phyloP scores from a whole-genome alignment of 2,888 invertebrate species.

The Brachyopa scutellaris region DNA sequence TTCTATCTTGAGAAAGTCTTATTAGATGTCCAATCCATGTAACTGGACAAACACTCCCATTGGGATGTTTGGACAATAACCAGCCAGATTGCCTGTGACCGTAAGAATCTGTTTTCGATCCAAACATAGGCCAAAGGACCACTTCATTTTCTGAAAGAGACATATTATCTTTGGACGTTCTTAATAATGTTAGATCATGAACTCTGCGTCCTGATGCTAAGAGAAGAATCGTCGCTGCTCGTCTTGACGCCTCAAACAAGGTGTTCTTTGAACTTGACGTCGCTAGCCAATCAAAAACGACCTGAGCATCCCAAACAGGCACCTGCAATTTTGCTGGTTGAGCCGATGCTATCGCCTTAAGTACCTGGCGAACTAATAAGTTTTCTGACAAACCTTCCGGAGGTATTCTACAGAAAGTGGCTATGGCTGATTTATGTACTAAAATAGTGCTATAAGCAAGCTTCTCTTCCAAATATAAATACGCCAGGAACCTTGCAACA shows the following conservation, averaged over 20 bases:
- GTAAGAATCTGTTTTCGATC: conserved; percentile 28
- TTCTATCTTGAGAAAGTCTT: conserved; percentile 6
- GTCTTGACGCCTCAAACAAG: conserved; percentile 26
- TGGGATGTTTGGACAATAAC: conserved; percentile 23
- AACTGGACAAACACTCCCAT: conserved; percentile 30
- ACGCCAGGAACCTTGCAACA: conserved; percentile 15
- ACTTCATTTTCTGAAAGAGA: not conserved
- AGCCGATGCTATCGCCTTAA: conserved; percentile 20
- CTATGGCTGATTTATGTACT: conserved; percentile 20
- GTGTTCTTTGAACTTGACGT: not conserved
- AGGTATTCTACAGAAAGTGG: conserved; percentile 13
- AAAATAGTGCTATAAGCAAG: conserved; percentile 31
- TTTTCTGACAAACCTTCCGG: conserved; percentile 4
- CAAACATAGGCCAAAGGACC: conserved; percentile 17
- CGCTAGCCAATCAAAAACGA: conserved; percentile 35
- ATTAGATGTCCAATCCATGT: not conserved
- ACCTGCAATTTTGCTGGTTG: conserved; percentile 12
- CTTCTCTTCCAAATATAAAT: conserved; percentile 29
- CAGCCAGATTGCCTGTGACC: conserved; percentile 13
- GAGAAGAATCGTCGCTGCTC: conserved; percentile 8
- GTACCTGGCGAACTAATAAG: conserved; percentile 11
- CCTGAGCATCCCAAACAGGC: conserved; percentile 35
- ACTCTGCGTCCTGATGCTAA: conserved; percentile 26
- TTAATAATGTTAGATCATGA: conserved; percentile 24
- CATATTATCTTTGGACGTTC: conserved; percentile 20